These are phyloP conservation scores for Novumbra hubbsi DNA, from an alignment of 2,797 vertebrate genomes.

Conservation along the genomic window DNA sequence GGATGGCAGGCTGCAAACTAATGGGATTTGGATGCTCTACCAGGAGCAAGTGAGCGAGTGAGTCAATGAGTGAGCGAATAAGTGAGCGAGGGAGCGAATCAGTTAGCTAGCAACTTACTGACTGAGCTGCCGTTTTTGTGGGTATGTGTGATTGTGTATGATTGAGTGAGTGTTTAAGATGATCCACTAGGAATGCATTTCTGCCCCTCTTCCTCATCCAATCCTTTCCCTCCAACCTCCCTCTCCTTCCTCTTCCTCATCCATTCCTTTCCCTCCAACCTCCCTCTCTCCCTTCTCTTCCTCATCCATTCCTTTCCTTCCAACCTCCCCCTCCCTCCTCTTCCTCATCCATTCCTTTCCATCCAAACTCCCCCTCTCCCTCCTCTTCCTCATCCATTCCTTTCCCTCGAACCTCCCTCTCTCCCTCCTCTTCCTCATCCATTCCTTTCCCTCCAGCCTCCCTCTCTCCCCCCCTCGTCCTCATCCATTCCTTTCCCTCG, in stretches of 20 bases:
- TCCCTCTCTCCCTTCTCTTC: too few relatives aligned
- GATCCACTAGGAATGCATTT: not conserved
- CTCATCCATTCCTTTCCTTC: constrained; percentile 20
- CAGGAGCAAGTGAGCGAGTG: constrained; percentile 31
- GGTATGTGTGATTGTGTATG: constrained; percentile 32
- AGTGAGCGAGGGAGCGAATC: not conserved
- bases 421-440: constrained; percentile 8
- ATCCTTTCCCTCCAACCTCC: constrained; percentile 14
- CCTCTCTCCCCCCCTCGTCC: not conserved
- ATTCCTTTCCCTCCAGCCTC: constrained; percentile 12
- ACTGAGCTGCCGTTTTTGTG: not conserved
- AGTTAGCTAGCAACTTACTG: not conserved
- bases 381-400: constrained; percentile 19
- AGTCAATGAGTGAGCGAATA: not conserved
- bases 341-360: too few relatives aligned
- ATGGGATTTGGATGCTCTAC: constrained; percentile 78
- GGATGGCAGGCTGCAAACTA: constrained; percentile 72
- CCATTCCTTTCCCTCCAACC: too few relatives aligned
- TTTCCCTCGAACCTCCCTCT: constrained; percentile 12
- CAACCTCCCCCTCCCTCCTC: constrained; percentile 18
- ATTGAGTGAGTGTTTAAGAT: constrained; percentile 13
- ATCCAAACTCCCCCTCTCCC: too few relatives aligned
- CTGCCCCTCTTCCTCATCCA: constrained; percentile 16
- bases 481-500: constrained; percentile 22
- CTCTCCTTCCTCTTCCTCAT: constrained; percentile 17